Percentiles rank a stretch among this genome's conserved stretches.
Evolutionary conservation across 1,140 invertebrate species (phyloP).

Genomic region (Linepithema humile): DNA sequence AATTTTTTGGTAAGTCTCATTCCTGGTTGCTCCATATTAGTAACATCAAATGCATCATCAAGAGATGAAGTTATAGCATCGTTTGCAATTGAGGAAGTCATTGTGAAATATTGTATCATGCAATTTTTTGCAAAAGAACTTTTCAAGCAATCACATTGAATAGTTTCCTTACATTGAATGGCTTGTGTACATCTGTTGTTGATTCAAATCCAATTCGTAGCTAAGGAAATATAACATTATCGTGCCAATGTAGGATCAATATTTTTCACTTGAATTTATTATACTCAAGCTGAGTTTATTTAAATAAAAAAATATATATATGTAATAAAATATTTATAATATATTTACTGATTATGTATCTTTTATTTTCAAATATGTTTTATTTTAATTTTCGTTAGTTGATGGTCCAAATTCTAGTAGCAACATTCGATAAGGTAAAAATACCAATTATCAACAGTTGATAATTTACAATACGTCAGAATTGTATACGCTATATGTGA

Average conservation of each 20-base stretch:
- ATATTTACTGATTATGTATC: neutral
- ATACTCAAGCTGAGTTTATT: neutral
- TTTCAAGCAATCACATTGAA: neutral
- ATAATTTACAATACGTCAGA: neutral
- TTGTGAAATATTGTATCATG: neutral
- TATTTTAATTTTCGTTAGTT: no score
- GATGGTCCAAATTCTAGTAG: no score
- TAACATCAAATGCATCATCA: neutral
- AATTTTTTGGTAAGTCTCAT: neutral
- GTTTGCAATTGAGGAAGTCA: neutral
- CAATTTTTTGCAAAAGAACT: neutral
- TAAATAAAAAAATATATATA: neutral
- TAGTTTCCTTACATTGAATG: neutral
- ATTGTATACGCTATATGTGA: no score
- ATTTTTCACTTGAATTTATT: neutral
- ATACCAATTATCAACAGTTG: neutral
- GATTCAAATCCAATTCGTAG: constrained; percentile 29
- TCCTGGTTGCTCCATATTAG: neutral
- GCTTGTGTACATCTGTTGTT: neutral
- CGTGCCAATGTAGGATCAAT: neutral
- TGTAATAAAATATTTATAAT: neutral
- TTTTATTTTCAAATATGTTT: neutral
- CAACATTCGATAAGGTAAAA: no score
- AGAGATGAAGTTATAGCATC: neutral
- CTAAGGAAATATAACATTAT: constrained; percentile 29